Evolutionary conservation across 2,888 invertebrate species (phyloP), one percentile per base, ranked within the genome.

Genomic region (Leucophora obtusa): DNA sequence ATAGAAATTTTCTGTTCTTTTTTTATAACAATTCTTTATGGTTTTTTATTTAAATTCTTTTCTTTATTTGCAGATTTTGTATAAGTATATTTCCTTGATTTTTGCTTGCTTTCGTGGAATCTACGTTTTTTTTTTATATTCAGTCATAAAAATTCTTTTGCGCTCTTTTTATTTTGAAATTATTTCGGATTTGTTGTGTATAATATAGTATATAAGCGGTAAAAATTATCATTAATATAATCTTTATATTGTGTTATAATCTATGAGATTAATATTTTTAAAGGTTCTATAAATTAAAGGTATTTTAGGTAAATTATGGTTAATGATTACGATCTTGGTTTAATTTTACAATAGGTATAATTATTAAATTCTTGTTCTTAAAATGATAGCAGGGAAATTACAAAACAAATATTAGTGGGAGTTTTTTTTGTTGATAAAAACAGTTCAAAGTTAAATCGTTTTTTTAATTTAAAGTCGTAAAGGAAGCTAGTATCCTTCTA

Each of bases 21-120:
- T 56, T 28, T 28, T 28, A 28, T 28, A 28, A 14, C 38, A 38
- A 11, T 38, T 84, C 85, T 85, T n/a, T 85, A 84, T 84, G n/a
- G 4, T 28, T 43, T 54, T n/a, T 5, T 62, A 62, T 87, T 85
- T 85, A 85, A 86, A 87, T 87, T 85, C 84, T 87, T 86, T 87
- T 86, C 85, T 86, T 86, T 86, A 87, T 85, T 86, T 83, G 38
- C 11, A 33, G 63, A 63, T 63, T 63, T 63, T 83, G 83, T 85
- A 79, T 80, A 82, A n/a, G n/a, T 82, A 83, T 85, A 82, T 79
- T 66, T 53, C 33, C 54, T 53, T 54, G 15, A 28, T 21, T 53
- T 66, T 15, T n/a, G 5, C 38, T 35, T 54, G 1, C 6, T 66
- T 18, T 28, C 18, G 8, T 43, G 8, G 10, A 8, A 33, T 53